phyloP scores from a whole-genome alignment of 53 echinoderm and acorn worm genomes.

The Apostichopus leukothele region DNA sequence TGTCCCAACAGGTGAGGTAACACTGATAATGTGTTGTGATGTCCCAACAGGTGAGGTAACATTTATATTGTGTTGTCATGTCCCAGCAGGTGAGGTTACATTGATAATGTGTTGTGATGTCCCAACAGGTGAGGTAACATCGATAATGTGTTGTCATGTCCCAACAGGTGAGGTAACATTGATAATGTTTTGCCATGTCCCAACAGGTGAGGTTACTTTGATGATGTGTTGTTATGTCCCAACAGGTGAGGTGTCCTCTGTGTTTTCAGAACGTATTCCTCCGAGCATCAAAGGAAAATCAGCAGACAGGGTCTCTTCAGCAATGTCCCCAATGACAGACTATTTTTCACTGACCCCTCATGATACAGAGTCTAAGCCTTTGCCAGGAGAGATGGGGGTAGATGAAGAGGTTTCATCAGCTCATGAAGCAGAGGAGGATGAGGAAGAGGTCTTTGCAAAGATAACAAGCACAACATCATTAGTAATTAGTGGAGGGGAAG shows the following conservation, averaged over 20 bases:
- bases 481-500: conserved; percentile 92
- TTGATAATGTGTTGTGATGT: too few species aligned
- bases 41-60: too few species aligned
- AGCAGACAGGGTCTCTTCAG: conserved; percentile 79
- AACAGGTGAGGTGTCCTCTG: conserved; percentile 49
- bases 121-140: too few species aligned
- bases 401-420: conserved; percentile 38
- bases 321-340: conserved; percentile 98
- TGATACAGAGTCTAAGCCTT: conserved; percentile 34
- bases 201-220: too few species aligned
- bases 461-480: conserved; percentile 92
- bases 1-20: too few species aligned
- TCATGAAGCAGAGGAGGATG: conserved; percentile 52
- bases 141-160: too few species aligned
- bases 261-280: conserved; percentile 48
- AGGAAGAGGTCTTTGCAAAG: conserved; percentile 77
- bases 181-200: too few species aligned
- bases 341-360: conserved; percentile 83
- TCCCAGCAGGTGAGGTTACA: too few species aligned
- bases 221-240: neutral
- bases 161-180: too few species aligned
- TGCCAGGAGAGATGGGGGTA: conserved; percentile 43
- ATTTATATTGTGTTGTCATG: too few species aligned
- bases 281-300: conserved; percentile 56
- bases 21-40: too few species aligned